Evolutionary conservation across 2,888 invertebrate species (phyloP), one percentile per base, ranked within the genome.

Genomic region (Tetragonisca angustula): DNA sequence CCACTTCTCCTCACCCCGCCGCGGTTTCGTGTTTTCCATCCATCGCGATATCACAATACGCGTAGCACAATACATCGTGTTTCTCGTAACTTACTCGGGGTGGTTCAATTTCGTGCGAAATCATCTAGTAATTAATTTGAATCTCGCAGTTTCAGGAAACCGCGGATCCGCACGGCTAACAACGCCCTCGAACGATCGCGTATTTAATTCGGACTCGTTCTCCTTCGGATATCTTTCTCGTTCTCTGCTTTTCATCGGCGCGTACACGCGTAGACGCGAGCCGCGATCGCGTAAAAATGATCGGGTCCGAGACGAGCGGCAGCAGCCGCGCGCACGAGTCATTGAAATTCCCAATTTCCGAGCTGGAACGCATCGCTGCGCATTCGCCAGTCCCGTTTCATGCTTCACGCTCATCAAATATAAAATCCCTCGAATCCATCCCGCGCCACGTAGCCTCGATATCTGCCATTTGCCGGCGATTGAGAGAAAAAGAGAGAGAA

Each of bases 401-500:
- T 86, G 88, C 89, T 87, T 87, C 89, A 84, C 87, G 87, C 89
- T 77, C 88, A 77, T 87, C 88, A 88, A 89, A 89, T 82, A 79
- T 89, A 88, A 92, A 91, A 90, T 87, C 88, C 88, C 80, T 69
- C 74, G 76, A 82, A 88, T 87, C 88, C 77, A 78, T 83, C 83
- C 59, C 32, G 36, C 81, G 78, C 81, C 88, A 70, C 82, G 68
- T 79, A 74, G 54, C 49, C 49, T 36, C 49, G 75, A 52, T 61
- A 65, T 32, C 43, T 61, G 70, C 71, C 61, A 68, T 43, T 67
- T 4, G 43, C 6, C n/a, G 54, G n/a, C 69, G 54, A n/a, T 9
- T 15, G 17, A 32, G 21, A 15, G 32, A 36, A 32, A 17, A 2
- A 32, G 43, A 43, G 43, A 43, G 1, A 43, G 9, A 36, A 6